Evolutionary conservation across 2,113 vertebrate species (phyloP).

Genomic region (Antechinus stuartii): DNA sequence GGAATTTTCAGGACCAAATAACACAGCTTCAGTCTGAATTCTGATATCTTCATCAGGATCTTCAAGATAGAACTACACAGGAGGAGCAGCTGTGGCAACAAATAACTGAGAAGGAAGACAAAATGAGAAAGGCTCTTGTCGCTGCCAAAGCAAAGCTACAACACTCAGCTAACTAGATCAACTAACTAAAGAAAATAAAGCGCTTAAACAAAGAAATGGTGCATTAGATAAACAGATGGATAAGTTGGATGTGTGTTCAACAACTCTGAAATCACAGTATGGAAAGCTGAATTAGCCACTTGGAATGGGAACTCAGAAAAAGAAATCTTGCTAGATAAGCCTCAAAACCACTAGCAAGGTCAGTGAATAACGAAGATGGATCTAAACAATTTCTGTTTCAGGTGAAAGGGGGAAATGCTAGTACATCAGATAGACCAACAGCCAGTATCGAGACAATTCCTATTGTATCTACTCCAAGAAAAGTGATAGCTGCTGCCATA

Average conservation of each 20-base stretch:
- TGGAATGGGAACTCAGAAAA: constrained; percentile 95
- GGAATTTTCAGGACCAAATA: constrained; percentile 90
- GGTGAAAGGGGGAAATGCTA: constrained; percentile 95
- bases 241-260: constrained; percentile 94
- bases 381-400: constrained; percentile 92
- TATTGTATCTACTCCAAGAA: constrained; percentile 93
- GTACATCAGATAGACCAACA: constrained; percentile 95
- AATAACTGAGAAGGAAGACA: constrained; percentile 95
- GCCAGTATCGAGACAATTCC: constrained; percentile 99
- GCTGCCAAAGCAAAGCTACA: constrained; percentile 94
- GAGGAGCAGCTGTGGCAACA: constrained; percentile 94
- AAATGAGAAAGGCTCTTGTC: constrained; percentile 93
- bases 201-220: constrained; percentile 88
- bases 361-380: constrained; percentile 95
- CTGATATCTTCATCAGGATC: constrained; percentile 90
- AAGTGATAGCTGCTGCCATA: constrained; percentile 92
- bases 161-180: constrained; percentile 90
- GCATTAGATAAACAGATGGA: constrained; percentile 91
- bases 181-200: constrained; percentile 93
- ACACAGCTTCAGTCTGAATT: constrained; percentile 92
- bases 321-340: constrained; percentile 93
- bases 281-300: constrained; percentile 93
- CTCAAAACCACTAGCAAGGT: constrained; percentile 91
- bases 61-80: constrained; percentile 91
- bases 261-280: constrained; percentile 95